A percentile compares a stretch with the other conserved stretches of the same genome.
These are phyloP conservation scores for Dasypus novemcinctus DNA, from an alignment of 2,113 vertebrate species.

Conservation along the genomic window DNA sequence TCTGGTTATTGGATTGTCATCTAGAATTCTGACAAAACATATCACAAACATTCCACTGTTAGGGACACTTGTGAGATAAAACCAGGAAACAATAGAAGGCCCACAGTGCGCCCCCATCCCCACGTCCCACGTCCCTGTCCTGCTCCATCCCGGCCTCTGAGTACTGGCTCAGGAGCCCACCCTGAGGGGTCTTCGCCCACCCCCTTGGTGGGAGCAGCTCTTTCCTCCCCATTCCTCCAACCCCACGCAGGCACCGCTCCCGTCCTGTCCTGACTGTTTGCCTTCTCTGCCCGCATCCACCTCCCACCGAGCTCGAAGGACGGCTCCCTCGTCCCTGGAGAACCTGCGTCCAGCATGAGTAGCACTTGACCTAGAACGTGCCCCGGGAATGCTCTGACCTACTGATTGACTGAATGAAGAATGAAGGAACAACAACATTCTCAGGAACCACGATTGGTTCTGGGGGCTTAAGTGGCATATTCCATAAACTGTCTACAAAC, in stretches of 20 bases:
- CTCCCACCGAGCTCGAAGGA: background rate
- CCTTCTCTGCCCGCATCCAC: background rate
- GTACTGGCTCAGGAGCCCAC: background rate
- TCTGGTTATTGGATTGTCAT: constrained; percentile 85
- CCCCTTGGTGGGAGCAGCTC: background rate
- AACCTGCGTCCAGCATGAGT: background rate
- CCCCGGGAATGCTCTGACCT: background rate
- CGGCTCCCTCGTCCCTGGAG: background rate
- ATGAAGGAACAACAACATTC: background rate
- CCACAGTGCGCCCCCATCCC: background rate
- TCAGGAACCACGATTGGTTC: background rate
- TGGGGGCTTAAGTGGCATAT: background rate
- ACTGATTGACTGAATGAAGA: background rate
- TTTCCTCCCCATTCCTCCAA: background rate
- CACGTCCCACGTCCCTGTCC: background rate
- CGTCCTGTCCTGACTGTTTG: background rate
- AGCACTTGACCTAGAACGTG: background rate
- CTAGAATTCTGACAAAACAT: constrained; percentile 84
- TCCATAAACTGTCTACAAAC: background rate
- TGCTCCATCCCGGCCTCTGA: background rate
- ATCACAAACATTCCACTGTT: constrained; percentile 45
- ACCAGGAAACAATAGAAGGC: background rate
- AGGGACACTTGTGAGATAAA: constrained; percentile 41
- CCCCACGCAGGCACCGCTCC: background rate
- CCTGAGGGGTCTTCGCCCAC: background rate